Conservation (phyloP, 1,140 invertebrate genomes). For the Hyphantria cunea region DNA sequence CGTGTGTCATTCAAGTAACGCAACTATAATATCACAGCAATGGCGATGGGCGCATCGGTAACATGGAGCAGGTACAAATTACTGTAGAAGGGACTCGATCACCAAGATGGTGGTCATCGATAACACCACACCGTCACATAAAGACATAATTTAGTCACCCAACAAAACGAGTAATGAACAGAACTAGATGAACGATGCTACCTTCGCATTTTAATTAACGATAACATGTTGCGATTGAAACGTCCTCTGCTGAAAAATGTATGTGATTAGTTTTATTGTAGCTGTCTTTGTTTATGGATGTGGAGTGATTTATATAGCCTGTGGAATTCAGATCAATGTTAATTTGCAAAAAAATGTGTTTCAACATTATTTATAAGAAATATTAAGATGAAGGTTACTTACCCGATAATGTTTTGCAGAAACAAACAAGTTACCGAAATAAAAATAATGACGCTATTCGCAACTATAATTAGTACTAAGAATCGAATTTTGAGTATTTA, state of each 20-base stretch:
- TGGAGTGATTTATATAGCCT: not conserved
- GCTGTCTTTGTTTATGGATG: not conserved
- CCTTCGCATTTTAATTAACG: slow-evolving; percentile 69
- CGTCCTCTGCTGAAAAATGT: slow-evolving; percentile 49
- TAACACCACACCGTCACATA: slow-evolving; percentile 63
- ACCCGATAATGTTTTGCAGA: too few relatives aligned
- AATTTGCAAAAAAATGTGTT: too few relatives aligned
- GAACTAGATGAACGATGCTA: slow-evolving; percentile 69
- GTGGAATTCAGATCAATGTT: too few relatives aligned
- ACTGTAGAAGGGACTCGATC: slow-evolving; percentile 61
- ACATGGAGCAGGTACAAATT: slow-evolving; percentile 73
- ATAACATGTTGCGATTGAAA: slow-evolving; percentile 57
- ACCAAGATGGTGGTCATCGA: slow-evolving; percentile 69
- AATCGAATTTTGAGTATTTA: too few relatives aligned
- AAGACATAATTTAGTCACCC: slow-evolving; percentile 78
- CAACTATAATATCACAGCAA: slow-evolving; percentile 46
- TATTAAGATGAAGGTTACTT: too few relatives aligned
- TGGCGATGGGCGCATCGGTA: slow-evolving; percentile 51
- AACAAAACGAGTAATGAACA: slow-evolving; percentile 64
- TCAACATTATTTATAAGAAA: too few relatives aligned
- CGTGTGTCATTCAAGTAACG: slow-evolving; percentile 15
- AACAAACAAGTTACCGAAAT: too few relatives aligned
- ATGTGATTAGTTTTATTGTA: slow-evolving; percentile 41
- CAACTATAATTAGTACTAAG: too few relatives aligned
- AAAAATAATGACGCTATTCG: too few relatives aligned